A percentile compares a stretch with the other conserved stretches of the same genome.
Conservation (phyloP, 2,888 invertebrate genomes). For the Zaprionus bogoriensis region DNA sequence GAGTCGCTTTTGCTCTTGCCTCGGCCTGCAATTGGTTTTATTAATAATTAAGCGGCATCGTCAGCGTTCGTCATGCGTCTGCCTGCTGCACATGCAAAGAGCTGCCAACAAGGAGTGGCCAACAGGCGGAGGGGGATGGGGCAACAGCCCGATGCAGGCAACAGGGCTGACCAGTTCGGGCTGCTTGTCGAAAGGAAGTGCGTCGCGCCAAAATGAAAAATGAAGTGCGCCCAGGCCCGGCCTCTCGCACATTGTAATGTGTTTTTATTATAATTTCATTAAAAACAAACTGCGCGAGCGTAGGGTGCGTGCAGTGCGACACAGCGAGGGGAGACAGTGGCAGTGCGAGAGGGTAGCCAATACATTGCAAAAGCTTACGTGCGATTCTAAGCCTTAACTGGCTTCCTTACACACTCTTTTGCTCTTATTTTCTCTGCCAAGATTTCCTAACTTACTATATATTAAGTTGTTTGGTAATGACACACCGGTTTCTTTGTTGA, state of each 20-base stretch:
- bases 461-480: too few species aligned
- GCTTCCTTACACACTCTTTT: too few species aligned
- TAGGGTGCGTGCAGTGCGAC: neutral
- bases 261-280: slow-evolving; percentile 69
- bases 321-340: neutral
- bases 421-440: too few species aligned
- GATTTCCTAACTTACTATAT: too few species aligned
- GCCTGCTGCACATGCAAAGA: slow-evolving; percentile 22
- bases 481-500: too few species aligned
- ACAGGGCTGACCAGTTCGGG: slow-evolving; percentile 35
- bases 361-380: too few species aligned
- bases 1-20: slow-evolving; percentile 4
- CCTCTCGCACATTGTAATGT: slow-evolving; percentile 41
- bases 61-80: slow-evolving; percentile 29
- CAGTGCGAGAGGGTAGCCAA: neutral
- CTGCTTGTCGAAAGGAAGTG: slow-evolving; percentile 58
- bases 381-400: too few species aligned
- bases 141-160: neutral
- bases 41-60: slow-evolving; percentile 74
- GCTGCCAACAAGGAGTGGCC: slow-evolving; percentile 6
- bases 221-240: slow-evolving; percentile 63
- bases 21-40: slow-evolving; percentile 68
- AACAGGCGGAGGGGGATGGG: neutral
- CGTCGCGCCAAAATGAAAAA: slow-evolving; percentile 77
- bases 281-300: slow-evolving; percentile 19